These are phyloP conservation scores for Sterna hirundo DNA, from an alignment of 2,113 vertebrate species.

Conservation along the genomic window DNA sequence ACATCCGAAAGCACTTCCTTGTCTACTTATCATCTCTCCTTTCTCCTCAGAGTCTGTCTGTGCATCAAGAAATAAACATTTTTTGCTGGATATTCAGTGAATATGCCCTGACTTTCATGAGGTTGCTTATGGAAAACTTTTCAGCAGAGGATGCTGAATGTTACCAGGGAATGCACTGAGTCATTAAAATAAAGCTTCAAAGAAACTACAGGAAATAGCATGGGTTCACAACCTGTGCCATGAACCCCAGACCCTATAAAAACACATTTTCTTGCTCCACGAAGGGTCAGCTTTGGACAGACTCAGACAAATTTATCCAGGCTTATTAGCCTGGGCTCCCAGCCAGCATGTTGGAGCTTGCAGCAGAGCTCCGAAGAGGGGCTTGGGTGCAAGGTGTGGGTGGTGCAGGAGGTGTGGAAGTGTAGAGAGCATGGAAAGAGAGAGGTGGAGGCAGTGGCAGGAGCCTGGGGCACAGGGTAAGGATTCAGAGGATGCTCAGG, in stretches of 20 bases:
- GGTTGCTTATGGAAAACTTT: neutral
- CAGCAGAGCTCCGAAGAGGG: neutral
- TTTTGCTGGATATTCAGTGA: neutral
- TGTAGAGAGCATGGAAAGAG: neutral
- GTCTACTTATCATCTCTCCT: neutral
- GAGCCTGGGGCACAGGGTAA: rapidly evolving
- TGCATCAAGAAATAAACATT: rapidly evolving
- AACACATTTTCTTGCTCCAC: neutral
- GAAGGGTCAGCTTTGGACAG: neutral
- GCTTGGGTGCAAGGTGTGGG: neutral
- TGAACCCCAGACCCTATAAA: neutral
- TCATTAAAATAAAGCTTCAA: slow-evolving; percentile 13
- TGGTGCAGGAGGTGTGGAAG: neutral
- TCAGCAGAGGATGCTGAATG: neutral
- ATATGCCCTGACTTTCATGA: neutral
- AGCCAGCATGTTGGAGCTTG: neutral
- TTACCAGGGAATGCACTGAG: neutral
- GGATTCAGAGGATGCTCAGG: neutral
- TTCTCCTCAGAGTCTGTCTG: neutral
- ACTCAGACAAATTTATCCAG: neutral
- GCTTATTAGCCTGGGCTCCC: neutral
- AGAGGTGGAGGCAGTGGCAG: neutral
- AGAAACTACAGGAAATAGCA: neutral
- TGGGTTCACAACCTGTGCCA: neutral
- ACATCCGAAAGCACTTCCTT: neutral